phyloP scores from a whole-genome alignment of 2,113 vertebrate genomes.

The Cervus canadensis region DNA sequence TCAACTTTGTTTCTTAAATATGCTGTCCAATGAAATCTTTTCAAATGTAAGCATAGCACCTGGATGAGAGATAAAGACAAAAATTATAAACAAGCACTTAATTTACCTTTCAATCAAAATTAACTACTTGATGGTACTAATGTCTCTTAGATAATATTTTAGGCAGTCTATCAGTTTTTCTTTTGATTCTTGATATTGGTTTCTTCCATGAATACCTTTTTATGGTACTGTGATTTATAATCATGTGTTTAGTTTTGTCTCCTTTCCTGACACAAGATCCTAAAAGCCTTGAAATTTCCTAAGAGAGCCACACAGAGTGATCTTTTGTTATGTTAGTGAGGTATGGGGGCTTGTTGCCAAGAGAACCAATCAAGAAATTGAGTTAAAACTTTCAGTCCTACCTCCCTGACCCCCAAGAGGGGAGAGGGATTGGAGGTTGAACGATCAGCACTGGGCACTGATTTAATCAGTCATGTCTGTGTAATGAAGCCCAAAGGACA shows the following conservation, averaged over 20 bases:
- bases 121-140: no score
- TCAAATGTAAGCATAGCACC: constrained; percentile 98
- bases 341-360: not conserved
- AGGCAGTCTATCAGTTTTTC: not conserved
- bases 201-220: not conserved
- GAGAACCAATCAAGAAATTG: not conserved
- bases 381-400: not conserved
- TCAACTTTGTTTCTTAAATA: constrained; percentile 98
- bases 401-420: not conserved
- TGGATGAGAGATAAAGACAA: constrained; percentile 58
- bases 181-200: not conserved
- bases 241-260: not conserved
- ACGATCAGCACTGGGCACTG: not conserved
- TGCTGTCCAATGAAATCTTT: constrained; percentile 98
- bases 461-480: not conserved
- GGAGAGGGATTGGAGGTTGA: not conserved
- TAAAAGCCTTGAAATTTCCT: not conserved
- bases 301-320: not conserved
- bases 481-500: not conserved
- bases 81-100: not conserved
- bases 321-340: not conserved
- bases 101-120: not conserved
- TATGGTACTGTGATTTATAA: not conserved
- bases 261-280: not conserved
- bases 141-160: not conserved